A percentile compares a stretch with the other conserved stretches of the same genome.
These are phyloP conservation scores for Lepisosteus oculatus DNA, from an alignment of 2,113 vertebrate species.

Conservation along the genomic window DNA sequence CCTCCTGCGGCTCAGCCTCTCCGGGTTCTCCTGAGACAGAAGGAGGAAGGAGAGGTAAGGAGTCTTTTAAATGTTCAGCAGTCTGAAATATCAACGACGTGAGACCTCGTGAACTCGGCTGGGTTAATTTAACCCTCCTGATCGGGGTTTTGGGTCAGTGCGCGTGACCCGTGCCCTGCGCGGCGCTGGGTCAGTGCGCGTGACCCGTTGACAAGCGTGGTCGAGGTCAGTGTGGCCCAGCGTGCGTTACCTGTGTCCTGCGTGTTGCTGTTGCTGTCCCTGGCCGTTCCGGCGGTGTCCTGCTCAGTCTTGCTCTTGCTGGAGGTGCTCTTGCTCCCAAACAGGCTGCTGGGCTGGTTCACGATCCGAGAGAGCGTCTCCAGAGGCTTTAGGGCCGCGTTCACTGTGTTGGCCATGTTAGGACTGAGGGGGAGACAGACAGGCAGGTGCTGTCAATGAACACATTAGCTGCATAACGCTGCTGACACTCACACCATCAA, in stretches of 20 bases:
- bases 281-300: conserved; percentile 73
- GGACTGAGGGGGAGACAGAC: conserved; percentile 59
- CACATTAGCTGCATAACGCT: too few relatives aligned
- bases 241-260: conserved; percentile 75
- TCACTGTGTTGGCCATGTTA: conserved; percentile 95
- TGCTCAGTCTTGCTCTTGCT: conserved; percentile 87
- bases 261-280: conserved; percentile 81
- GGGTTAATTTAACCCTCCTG: too few relatives aligned
- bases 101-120: too few relatives aligned
- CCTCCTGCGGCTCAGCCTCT: conserved; percentile 83
- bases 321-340: conserved; percentile 83
- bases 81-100: too few relatives aligned
- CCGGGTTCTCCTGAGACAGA: conserved; percentile 75
- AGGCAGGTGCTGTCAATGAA: too few relatives aligned
- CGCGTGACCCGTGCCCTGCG: too few relatives aligned
- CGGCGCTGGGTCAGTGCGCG: not conserved
- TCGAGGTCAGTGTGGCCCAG: not conserved
- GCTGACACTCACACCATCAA: too few relatives aligned
- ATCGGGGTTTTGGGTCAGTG: too few relatives aligned
- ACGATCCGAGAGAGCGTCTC: conserved; percentile 91
- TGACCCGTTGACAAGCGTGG: not conserved
- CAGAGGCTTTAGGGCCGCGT: conserved; percentile 87
- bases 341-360: conserved; percentile 90
- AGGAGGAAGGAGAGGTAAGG: too few relatives aligned
- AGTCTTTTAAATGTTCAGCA: too few relatives aligned